Base-by-base conservation (phyloP, 2,888 invertebrate species). In the Ctena decussata region DNA sequence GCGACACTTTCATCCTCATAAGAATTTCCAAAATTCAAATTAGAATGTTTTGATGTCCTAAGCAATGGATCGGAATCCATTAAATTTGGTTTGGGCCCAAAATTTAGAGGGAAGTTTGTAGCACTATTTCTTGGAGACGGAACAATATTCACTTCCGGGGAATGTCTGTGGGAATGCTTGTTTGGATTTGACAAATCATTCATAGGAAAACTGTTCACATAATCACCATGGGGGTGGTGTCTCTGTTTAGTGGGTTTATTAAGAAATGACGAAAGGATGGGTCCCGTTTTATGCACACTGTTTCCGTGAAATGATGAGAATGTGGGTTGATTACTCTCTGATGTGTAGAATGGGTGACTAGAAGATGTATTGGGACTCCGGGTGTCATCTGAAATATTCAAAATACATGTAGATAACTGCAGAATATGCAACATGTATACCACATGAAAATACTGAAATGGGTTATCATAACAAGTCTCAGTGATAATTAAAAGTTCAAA, bases 171-270 rank as follows among this genome's bases (percentile, higher is more conserved):
- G 8, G 77, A 73, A 72, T 44, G 74, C 39, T 81, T 81, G 46
- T 83, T 80, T 57, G 85, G 88, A 60, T 80, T 85, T n/a, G 88
- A 88, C 71, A 88, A 84, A 60, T 88, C 88, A 73, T 88, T 88
- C 65, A 88, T 71, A 44, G 84, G 84, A 46, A 79, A 88, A 12
- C 79, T 76, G 53, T 79, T 76, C 12, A 21, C 35, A 32, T 69
- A 74, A 27, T 81, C 79, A 74, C 65, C 82, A 39, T 79, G 71
- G n/a, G n/a, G n/a, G n/a, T n/a, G n/a, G 18, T 78, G 77, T 41
- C 74, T 77, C 30, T 86, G 77, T 71, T 77, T 73, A 21, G 44
- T 3, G 1, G 44, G 46, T 75, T 80, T 73, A 69, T 79, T 84
- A 21, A 86, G 39, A 74, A 84, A 88, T 35, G 88, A 84, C 12